Conservation (phyloP, 2,888 invertebrate species). For the Ashinkailepas kermadecensis region DNA sequence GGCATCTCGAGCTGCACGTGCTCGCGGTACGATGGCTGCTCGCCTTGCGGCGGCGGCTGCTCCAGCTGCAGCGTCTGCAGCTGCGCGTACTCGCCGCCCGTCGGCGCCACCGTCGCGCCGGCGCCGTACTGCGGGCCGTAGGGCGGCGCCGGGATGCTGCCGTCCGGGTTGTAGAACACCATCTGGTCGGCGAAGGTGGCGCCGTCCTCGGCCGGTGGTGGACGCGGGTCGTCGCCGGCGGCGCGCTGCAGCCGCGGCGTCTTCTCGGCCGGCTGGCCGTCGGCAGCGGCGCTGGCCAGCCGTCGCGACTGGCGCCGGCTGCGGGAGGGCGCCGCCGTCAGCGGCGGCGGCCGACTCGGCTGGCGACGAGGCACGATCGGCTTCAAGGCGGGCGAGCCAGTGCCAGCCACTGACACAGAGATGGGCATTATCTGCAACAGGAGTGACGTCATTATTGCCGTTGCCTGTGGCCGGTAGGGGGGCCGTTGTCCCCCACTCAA, state of each 20-base stretch:
- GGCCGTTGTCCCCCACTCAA: too few relatives aligned
- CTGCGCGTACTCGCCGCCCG: background rate
- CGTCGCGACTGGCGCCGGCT: background rate
- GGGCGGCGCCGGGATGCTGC: background rate
- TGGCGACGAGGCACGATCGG: background rate
- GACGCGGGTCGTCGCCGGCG: background rate
- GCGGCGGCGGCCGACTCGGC: background rate
- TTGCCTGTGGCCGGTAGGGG: too few relatives aligned
- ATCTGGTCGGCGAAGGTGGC: background rate
- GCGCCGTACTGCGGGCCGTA: background rate
- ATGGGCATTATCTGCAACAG: background rate
- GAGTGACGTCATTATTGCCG: too few relatives aligned
- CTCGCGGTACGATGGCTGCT: background rate
- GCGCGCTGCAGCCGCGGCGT: background rate
- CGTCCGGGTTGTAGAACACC: conserved; percentile 15
- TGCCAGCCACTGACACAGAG: background rate
- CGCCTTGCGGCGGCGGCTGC: background rate
- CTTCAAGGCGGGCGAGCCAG: background rate
- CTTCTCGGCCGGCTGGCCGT: background rate
- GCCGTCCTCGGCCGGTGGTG: background rate
- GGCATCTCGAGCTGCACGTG: background rate
- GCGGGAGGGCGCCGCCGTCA: background rate
- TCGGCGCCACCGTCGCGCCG: background rate
- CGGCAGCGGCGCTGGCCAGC: background rate
- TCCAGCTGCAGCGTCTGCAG: conserved; percentile 3